These are phyloP conservation scores for Drosophila bipectinata DNA, from an alignment of 1,140 invertebrate species.

Conservation along the genomic window DNA sequence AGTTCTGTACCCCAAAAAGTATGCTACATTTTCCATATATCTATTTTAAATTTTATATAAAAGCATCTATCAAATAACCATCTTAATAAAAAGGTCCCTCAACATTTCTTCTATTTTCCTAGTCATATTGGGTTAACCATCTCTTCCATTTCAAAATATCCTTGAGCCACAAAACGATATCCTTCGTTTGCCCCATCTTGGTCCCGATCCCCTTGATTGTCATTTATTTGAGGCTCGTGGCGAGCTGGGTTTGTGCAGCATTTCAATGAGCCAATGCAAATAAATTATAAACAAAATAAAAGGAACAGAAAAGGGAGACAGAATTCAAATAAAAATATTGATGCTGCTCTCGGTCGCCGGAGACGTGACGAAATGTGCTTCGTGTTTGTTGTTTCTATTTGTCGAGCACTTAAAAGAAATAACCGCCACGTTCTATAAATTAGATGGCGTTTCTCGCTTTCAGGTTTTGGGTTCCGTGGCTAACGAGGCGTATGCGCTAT, in stretches of 20 bases:
- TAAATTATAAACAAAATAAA: conserved; percentile 77
- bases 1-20: not conserved
- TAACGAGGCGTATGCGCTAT: conserved; percentile 54
- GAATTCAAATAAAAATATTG: conserved; percentile 70
- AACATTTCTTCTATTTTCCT: not conserved
- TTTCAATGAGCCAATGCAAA: conserved; percentile 82
- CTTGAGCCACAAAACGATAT: conserved; percentile 15
- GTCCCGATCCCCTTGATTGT: conserved; percentile 50
- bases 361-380: conserved; percentile 72
- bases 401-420: conserved; percentile 62
- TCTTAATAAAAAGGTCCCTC: not conserved
- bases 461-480: conserved; percentile 46
- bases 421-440: conserved; percentile 71
- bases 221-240: conserved; percentile 71
- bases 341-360: conserved; percentile 47
- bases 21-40: not conserved
- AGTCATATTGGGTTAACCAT: not conserved
- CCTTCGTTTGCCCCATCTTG: not conserved
- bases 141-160: conserved; percentile 3
- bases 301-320: conserved; percentile 26
- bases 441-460: conserved; percentile 71
- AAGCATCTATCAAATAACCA: not conserved
- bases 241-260: conserved; percentile 69
- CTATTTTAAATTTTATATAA: not conserved
- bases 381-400: conserved; percentile 44